Conservation (phyloP, 2,888 invertebrate species). For the Torymus auratus region DNA sequence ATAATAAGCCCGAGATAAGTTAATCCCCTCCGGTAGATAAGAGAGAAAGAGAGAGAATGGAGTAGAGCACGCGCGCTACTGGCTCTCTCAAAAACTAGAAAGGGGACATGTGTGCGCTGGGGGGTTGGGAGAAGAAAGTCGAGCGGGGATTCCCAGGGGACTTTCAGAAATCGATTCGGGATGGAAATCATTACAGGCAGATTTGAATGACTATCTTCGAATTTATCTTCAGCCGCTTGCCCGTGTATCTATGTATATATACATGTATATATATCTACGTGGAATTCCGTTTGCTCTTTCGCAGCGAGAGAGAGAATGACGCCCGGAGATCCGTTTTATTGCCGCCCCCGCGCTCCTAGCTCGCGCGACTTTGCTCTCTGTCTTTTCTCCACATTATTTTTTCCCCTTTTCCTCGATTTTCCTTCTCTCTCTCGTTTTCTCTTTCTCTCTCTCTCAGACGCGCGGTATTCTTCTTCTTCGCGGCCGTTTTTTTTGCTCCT, state of each 20-base stretch:
- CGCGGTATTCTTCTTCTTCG: too few relatives aligned
- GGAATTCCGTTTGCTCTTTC: neutral
- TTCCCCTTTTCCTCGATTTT: neutral
- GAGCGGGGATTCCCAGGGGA: conserved; percentile 72
- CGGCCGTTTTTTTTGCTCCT: neutral
- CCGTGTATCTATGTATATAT: neutral
- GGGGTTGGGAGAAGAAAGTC: conserved; percentile 2
- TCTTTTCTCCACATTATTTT: neutral
- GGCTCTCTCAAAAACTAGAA: conserved; percentile 42
- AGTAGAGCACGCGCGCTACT: neutral
- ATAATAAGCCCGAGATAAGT: conserved; percentile 76
- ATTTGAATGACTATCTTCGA: conserved; percentile 75
- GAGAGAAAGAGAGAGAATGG: conserved; percentile 40
- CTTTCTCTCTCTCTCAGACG: neutral
- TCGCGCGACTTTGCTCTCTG: neutral
- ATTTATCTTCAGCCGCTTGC: conserved; percentile 50
- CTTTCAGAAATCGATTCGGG: conserved; percentile 75
- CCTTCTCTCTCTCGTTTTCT: conserved; percentile 12
- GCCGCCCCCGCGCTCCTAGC: neutral
- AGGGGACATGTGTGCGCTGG: conserved; percentile 30
- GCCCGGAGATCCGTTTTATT: neutral
- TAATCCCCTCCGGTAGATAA: conserved; percentile 74
- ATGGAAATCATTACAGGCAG: conserved; percentile 76
- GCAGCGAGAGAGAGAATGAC: conserved; percentile 28
- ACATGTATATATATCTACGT: conserved; percentile 2